Conservation (phyloP, 2,888 invertebrate genomes). For the Archips xylosteana region DNA sequence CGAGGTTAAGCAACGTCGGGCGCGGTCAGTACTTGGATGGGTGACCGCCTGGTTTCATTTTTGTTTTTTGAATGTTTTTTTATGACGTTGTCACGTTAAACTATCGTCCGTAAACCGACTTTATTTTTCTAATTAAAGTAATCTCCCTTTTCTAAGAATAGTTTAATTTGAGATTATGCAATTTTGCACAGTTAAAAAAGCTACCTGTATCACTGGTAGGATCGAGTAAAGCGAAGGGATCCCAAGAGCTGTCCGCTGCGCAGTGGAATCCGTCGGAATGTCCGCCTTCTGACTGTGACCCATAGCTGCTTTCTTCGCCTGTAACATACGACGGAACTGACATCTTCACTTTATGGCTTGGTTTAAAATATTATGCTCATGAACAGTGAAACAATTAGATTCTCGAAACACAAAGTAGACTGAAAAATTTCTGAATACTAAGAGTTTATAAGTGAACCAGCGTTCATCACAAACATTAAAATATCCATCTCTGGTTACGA, state of each 20-base stretch:
- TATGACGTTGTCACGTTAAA: too few relatives aligned
- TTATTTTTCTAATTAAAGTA: too few relatives aligned
- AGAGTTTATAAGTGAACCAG: too few relatives aligned
- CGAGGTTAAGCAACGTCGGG: too few relatives aligned
- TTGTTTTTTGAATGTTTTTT: too few relatives aligned
- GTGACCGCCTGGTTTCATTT: too few relatives aligned
- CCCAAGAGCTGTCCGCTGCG: conserved; percentile 87
- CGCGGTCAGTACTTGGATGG: too few relatives aligned
- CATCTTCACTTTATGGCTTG: neutral
- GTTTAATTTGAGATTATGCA: neutral
- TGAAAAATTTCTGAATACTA: too few relatives aligned
- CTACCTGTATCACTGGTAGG: conserved; percentile 92
- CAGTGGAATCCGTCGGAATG: conserved; percentile 83
- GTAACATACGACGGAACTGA: conserved; percentile 12
- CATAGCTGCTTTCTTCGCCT: conserved; percentile 93
- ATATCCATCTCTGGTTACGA: too few relatives aligned
- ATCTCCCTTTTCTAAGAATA: too few relatives aligned
- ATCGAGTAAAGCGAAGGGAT: conserved; percentile 90
- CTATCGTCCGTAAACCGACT: too few relatives aligned
- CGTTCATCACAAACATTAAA: too few relatives aligned
- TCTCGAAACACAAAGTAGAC: neutral
- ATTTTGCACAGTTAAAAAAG: neutral
- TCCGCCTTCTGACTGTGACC: conserved; percentile 90
- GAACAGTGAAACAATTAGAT: neutral
- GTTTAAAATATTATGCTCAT: neutral